Base-by-base conservation (phyloP, 1,140 invertebrate species). In the Dinoponera quadriceps region DNA sequence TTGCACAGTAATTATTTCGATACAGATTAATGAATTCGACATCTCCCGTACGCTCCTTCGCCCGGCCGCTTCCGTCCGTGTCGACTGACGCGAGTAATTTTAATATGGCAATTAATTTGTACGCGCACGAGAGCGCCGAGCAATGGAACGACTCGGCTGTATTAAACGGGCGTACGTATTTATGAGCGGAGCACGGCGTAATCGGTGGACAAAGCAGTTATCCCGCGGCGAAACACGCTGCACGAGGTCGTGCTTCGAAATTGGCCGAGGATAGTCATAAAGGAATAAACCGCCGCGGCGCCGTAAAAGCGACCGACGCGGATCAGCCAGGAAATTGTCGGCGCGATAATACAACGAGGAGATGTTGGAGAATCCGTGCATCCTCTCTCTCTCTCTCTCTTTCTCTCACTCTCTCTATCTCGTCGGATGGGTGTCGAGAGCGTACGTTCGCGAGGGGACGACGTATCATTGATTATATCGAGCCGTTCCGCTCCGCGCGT, bases 261-360 rank as follows among this genome's bases (percentile, higher is more conserved):
- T 86, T 82, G 68, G 22, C 33, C 11, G 27, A 62, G 83, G 74
- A 63, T 62, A 89, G 69, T 87, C 86, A 74, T 87, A 90, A 89
- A 90, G 48, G 80, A 57, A 85, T 89, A 88, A 88, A 88, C 60
- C 81, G 72, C 33, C 44, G n/a, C n/a, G 14, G 11, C 25, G 65
- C 44, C 75, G 51, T 88, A 89, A 89, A 88, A 88, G 80, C 81
- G 80, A 88, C 72, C 68, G 71, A 75, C 80, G 82, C 22, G 78
- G 73, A 85, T 57, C 63, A 80, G 38, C 38, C 59, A 49, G 78
- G 80, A 78, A 83, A 85, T 87, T 84, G 83, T 83, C 81, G 29
- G 54, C 20, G 25, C 44, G 49, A 68, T 44, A 22, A 54, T 20
- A 49, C 38, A 55, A 59, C 14, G 18, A 38, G 38, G 60, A 82